phyloP scores from a whole-genome alignment of 1,140 invertebrate species.

The Drosophila subpulchrella region DNA sequence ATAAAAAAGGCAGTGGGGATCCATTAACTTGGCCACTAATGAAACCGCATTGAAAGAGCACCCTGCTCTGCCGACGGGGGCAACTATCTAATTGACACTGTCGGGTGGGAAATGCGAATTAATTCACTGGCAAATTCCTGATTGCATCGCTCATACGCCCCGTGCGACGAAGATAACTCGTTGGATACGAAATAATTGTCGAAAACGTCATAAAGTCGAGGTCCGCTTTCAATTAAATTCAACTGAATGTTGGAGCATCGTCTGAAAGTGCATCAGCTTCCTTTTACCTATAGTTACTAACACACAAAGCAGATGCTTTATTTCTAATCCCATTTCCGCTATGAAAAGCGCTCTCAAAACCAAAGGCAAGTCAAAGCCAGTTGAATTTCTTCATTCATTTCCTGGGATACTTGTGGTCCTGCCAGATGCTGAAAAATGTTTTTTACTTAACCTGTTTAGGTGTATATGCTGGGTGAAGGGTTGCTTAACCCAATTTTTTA shows the following conservation, averaged over 20 bases:
- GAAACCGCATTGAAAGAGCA: conserved; percentile 70
- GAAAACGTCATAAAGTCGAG: neutral
- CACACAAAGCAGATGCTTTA: neutral
- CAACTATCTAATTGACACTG: conserved; percentile 47
- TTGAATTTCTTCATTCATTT: neutral
- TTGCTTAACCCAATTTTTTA: no score
- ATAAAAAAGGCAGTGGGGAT: conserved; percentile 9
- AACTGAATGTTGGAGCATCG: neutral
- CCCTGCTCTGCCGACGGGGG: conserved; percentile 12
- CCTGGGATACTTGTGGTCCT: neutral
- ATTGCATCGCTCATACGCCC: conserved; percentile 36
- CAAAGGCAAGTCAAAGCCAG: conserved; percentile 8
- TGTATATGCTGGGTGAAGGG: no score
- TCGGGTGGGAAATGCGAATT: conserved; percentile 17
- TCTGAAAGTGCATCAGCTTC: neutral
- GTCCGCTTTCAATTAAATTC: neutral
- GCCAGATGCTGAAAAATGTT: neutral
- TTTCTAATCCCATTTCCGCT: neutral
- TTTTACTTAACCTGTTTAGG: neutral
- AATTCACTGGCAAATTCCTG: conserved; percentile 7
- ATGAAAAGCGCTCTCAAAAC: conserved; percentile 5
- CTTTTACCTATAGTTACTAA: neutral
- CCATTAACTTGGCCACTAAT: conserved; percentile 73
- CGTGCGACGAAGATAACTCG: neutral
- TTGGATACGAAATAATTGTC: neutral